Percentiles rank a stretch among this genome's conserved stretches.
phyloP scores from a whole-genome alignment of 2,113 vertebrate genomes.

The Rhombomys opimus region DNA sequence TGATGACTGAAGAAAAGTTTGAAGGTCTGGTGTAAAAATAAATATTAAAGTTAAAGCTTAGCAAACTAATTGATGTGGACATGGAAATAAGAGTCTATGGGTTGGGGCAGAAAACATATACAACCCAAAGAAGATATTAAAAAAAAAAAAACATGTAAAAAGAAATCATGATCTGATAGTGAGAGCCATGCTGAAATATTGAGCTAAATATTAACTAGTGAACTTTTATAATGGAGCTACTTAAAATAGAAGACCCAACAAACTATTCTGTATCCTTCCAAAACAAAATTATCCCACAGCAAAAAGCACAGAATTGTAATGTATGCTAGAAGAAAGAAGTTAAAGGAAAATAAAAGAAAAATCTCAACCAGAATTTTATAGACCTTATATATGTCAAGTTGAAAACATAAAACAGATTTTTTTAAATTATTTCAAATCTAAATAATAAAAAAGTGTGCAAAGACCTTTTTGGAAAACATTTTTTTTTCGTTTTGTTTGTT shows the following conservation, averaged over 20 bases:
- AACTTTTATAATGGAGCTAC: neutral
- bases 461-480: accelerated
- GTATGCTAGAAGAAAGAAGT: neutral
- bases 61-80: neutral
- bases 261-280: neutral
- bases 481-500: too few species aligned
- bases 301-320: neutral
- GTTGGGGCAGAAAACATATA: neutral
- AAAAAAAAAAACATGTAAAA: neutral
- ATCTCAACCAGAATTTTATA: neutral
- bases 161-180: neutral
- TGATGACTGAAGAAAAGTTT: neutral
- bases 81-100: neutral
- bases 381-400: neutral
- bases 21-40: neutral
- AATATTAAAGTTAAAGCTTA: neutral
- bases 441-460: neutral
- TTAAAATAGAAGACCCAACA: neutral
- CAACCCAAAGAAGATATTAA: too few species aligned
- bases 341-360: neutral
- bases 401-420: neutral
- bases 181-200: neutral
- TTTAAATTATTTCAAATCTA: neutral
- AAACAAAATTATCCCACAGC: neutral
- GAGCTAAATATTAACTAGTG: neutral